Conservation (phyloP, 2,113 vertebrate genomes). For the Syrmaticus mikado region DNA sequence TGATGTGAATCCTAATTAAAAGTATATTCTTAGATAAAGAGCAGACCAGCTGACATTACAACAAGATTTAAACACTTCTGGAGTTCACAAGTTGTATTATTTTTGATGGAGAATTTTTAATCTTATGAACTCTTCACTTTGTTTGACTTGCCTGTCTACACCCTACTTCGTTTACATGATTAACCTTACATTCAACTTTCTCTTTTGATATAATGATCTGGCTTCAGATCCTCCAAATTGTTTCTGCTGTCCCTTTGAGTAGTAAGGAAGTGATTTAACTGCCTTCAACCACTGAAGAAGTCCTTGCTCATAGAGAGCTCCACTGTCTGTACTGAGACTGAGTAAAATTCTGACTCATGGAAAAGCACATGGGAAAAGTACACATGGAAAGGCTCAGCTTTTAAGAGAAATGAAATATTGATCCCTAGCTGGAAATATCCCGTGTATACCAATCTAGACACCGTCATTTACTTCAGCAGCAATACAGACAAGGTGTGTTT, state of each 20-base stretch:
- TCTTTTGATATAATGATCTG: not conserved
- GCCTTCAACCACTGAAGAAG: not conserved
- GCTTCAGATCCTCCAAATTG: not conserved
- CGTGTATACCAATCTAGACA: not conserved
- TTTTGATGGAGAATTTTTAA: not conserved
- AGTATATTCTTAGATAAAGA: not conserved
- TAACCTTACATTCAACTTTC: not conserved
- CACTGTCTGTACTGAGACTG: not conserved
- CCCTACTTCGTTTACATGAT: not conserved
- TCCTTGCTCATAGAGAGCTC: not conserved
- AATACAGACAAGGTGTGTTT: not conserved
- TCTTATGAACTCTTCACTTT: not conserved
- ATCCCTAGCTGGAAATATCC: not conserved
- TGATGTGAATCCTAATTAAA: constrained; percentile 21
- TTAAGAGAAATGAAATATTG: not conserved
- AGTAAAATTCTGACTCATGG: not conserved
- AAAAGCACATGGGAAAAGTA: not conserved
- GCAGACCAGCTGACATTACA: not conserved
- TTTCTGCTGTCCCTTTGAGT: not conserved
- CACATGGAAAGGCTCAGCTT: accelerated
- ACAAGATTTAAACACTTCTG: not conserved
- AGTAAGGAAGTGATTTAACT: not conserved
- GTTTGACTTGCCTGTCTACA: not conserved
- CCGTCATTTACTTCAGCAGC: not conserved
- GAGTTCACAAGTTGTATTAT: not conserved